Percentiles rank a stretch among this genome's conserved stretches.
phyloP scores from a whole-genome alignment of 2,888 invertebrate species.

The Lasioglossum lativentre region DNA sequence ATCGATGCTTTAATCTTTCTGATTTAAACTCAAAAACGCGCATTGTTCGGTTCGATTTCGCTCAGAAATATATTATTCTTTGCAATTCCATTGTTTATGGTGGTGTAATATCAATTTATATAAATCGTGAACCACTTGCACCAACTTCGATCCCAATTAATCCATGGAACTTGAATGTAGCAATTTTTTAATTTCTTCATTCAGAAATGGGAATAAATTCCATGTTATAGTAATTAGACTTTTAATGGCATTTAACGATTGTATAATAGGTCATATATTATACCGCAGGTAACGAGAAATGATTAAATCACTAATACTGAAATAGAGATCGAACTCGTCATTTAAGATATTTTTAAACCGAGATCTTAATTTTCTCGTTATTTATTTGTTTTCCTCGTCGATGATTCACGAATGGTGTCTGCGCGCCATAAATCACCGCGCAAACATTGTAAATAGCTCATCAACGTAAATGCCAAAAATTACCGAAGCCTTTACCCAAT shows the following conservation, averaged over 20 bases:
- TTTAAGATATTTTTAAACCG: not conserved
- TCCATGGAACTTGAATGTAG: too few relatives aligned
- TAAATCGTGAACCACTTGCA: too few relatives aligned
- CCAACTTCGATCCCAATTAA: too few relatives aligned
- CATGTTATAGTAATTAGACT: not conserved
- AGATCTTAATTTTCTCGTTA: not conserved
- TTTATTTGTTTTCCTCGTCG: not conserved
- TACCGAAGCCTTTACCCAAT: not conserved
- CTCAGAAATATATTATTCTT: too few relatives aligned
- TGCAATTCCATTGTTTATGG: too few relatives aligned
- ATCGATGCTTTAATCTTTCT: too few relatives aligned
- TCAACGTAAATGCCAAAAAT: not conserved
- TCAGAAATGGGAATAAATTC: not conserved
- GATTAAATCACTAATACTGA: not conserved
- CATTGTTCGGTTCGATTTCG: too few relatives aligned
- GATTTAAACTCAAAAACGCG: too few relatives aligned
- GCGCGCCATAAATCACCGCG: slow-evolving; percentile 4
- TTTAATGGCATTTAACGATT: not conserved
- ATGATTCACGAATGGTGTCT: not conserved
- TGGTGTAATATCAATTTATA: too few relatives aligned
- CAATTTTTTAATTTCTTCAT: not conserved
- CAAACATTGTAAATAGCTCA: slow-evolving; percentile 16
- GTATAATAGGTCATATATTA: not conserved
- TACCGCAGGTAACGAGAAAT: not conserved
- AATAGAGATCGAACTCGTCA: not conserved